Evolutionary conservation across 2,888 invertebrate genomes (phyloP).

Genomic region (Dastarcus helophoroides): DNA sequence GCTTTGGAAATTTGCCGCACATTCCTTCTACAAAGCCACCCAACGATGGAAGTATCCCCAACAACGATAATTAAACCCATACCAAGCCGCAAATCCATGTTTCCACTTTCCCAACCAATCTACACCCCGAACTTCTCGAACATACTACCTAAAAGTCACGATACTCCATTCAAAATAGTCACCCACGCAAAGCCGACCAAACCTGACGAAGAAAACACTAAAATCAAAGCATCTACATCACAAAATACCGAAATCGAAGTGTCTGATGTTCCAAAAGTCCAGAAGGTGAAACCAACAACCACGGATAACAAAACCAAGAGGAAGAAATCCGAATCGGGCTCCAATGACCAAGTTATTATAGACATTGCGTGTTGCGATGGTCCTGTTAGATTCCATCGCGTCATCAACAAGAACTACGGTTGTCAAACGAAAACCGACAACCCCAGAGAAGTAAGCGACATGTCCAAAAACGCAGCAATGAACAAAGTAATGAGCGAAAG

Average conservation of each 20-base stretch:
- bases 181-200: conserved; percentile 8
- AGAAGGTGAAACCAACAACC: conserved; percentile 14
- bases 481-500: conserved; percentile 37
- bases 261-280: too few relatives aligned
- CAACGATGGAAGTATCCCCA: conserved; percentile 40
- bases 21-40: conserved; percentile 46
- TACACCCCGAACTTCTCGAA: conserved; percentile 17
- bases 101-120: conserved; percentile 26
- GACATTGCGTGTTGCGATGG: conserved; percentile 90
- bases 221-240: conserved; percentile 19
- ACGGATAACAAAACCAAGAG: conserved; percentile 6
- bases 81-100: conserved; percentile 36
- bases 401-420: conserved; percentile 71
- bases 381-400: conserved; percentile 75
- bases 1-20: conserved; percentile 57
- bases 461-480: conserved; percentile 28
- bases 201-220: conserved; percentile 6
- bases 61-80: conserved; percentile 47
- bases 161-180: conserved; percentile 28
- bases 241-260: conserved; percentile 11
- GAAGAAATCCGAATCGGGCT: conserved; percentile 3
- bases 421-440: conserved; percentile 26
- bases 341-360: conserved; percentile 49
- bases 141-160: conserved; percentile 29
- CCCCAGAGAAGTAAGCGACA: conserved; percentile 19